phyloP scores from a whole-genome alignment of 2,113 vertebrate species.

The Pipra filicauda region DNA sequence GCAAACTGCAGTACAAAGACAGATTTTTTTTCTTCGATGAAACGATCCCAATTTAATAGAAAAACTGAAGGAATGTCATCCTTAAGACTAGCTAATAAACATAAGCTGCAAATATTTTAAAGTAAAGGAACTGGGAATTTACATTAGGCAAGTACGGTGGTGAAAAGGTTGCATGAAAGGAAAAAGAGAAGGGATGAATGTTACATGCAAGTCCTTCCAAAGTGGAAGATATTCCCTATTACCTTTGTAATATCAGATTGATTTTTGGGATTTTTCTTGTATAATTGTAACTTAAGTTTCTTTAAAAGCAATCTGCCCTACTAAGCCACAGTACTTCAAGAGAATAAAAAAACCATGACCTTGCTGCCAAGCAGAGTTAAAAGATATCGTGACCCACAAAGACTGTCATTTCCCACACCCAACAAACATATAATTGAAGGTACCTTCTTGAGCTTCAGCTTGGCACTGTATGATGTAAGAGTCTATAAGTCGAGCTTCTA shows the following conservation, averaged over 20 bases:
- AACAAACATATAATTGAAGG: not conserved
- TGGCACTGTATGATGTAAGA: slow-evolving; percentile 92
- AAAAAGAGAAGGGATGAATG: not conserved
- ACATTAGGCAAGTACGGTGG: not conserved
- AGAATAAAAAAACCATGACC: not conserved
- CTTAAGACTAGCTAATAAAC: not conserved
- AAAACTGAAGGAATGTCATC: not conserved
- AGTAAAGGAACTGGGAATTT: not conserved
- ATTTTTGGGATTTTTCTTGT: not conserved
- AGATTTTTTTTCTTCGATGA: not conserved
- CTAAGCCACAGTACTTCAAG: not conserved
- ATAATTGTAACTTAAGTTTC: not conserved
- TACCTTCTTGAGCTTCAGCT: slow-evolving; percentile 98
- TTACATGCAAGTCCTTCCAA: not conserved
- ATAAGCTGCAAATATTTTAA: not conserved
- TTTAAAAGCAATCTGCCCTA: not conserved
- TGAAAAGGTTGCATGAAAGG: not conserved
- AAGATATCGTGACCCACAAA: not conserved
- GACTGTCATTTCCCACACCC: not conserved
- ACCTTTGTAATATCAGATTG: not conserved
- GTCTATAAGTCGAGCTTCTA: slow-evolving; percentile 91
- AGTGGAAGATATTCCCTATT: not conserved
- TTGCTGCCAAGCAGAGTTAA: not conserved
- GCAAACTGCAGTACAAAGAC: not conserved
- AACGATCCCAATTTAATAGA: not conserved